Base-by-base conservation (phyloP, 2,888 invertebrate species). In the Lycaena phlaeas region DNA sequence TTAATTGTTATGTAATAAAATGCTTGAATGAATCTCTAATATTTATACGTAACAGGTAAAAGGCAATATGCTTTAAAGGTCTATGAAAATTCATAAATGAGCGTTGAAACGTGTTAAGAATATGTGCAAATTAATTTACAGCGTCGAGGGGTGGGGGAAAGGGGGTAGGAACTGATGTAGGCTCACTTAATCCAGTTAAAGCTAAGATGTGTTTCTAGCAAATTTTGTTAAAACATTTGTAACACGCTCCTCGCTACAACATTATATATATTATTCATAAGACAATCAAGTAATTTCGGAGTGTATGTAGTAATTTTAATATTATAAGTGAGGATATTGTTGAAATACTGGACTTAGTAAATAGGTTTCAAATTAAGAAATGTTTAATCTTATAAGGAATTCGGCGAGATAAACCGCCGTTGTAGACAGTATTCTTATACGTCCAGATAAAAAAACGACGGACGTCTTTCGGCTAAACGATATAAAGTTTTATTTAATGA, bases 111-210 rank as follows among this genome's bases (percentile, higher is more conserved):
- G 49, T 49, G 49, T 41, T 42, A 36, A 38, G 47, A 47, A 47
- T 49, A 30, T 40, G 38, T 38, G 30, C 41, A 39, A 49, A 47
- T 49, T 49, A 49, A 49, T 49, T 49, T 41, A 43, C 39, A 42
- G 28, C 39, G 30, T 34, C 40, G 31, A 27, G 30, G 45, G 45
- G 42, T 44, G 40, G 45, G 41, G 40, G 43, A 40, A 47, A n/a
- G n/a, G n/a, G n/a, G n/a, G 45, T 49, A 46, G 44, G 22, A 22
- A 22, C 5, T 22, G 22, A 22, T 22, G 22, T 18, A 18, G 5
- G 18, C 18, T 3, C 22, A 3, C 22, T 7, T 22, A 22, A 22
- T 22, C 22, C 22, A 5, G 22, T 5, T 22, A 22, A 22, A 22
- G 22, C 22, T 22, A 5, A 22, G 34, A 11, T 22, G 11, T 22